Evolutionary conservation across 2,888 invertebrate genomes (phyloP).

Genomic region (Eupithecia dodoneata): DNA sequence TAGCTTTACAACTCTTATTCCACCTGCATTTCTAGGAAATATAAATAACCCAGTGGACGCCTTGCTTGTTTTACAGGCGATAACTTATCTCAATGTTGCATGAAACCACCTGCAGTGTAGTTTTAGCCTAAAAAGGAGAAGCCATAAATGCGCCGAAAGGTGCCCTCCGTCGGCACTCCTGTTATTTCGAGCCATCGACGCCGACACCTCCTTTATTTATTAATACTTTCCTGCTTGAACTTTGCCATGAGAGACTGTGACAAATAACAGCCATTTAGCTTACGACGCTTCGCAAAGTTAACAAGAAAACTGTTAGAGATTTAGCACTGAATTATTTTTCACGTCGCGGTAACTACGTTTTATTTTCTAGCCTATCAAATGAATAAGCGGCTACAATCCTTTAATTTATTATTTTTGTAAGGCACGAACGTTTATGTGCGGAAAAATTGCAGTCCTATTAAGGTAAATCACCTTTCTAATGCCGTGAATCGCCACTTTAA

Average conservation of each 20-base stretch:
- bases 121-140: slow-evolving; percentile 36
- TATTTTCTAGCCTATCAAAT: slow-evolving; percentile 34
- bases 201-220: slow-evolving; percentile 60
- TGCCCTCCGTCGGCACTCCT: slow-evolving; percentile 54
- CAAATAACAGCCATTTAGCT: slow-evolving; percentile 62
- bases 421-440: neutral
- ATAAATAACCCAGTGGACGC: slow-evolving; percentile 30
- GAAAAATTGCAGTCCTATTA: neutral
- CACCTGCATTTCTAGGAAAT: slow-evolving; percentile 34
- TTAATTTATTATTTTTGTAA: slow-evolving; percentile 33
- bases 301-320: slow-evolving; percentile 60
- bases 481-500: neutral
- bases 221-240: slow-evolving; percentile 63
- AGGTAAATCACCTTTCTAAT: slow-evolving; percentile 1
- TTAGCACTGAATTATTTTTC: slow-evolving; percentile 57
- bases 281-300: slow-evolving; percentile 56
- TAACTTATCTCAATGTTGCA: slow-evolving; percentile 37
- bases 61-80: slow-evolving; percentile 34
- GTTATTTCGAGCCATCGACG: slow-evolving; percentile 68
- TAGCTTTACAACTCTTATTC: slow-evolving; percentile 21
- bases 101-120: slow-evolving; percentile 36
- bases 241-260: slow-evolving; percentile 60
- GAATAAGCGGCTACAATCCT: slow-evolving; percentile 25
- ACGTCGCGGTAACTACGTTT: slow-evolving; percentile 28
- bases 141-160: slow-evolving; percentile 28